Evolutionary conservation across 2,888 invertebrate species (phyloP), one percentile per base, ranked within the genome.

Genomic region (Palloptera scutellata): DNA sequence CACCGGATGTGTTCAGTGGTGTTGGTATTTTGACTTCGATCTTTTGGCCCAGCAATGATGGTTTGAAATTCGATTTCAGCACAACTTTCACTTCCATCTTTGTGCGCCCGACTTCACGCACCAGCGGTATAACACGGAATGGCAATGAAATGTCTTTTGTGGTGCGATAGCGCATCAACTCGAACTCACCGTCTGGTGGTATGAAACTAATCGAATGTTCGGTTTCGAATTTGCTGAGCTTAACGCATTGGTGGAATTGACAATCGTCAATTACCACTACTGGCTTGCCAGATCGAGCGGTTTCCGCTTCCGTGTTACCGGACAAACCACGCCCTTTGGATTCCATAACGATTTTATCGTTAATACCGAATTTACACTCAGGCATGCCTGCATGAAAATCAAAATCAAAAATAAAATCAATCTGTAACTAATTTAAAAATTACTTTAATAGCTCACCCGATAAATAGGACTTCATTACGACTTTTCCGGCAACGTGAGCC

Each of bases 1-100:
- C 99, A 0, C 99, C 98, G 61, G 97, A 97, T 0, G 99, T 99
- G 85, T 99, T 99, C 55, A 99, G 88, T 4, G 99, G 99, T 0
- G 98, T 99, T 2, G 99, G 99, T 76, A 99, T 98, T 85, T 97
- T 96, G 43, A 97, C 98, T 87, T 99, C 99, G 68, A 99, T 98
- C 87, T 99, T 99, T 87, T 99, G 99, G 0, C 98, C 98, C 19
- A 99, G 88, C 58, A 99, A 87, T 0, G 98, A 97, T 0, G 98
- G 97, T 85, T 99, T 99, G 86, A 99, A 99, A 87, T 98, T 99
- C 69, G 97, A 97, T 87, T 99, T 99, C 64, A 99, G 88, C 0
- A 99, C 98, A 13, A 98, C 97, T 84, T 99, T 99, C 0, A 99
- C 98, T 85, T 99, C 99, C 98, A 99, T 99, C 87, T 98, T 97